Evolutionary conservation across 2,113 vertebrate species (phyloP).

Genomic region (Aegithalos caudatus): DNA sequence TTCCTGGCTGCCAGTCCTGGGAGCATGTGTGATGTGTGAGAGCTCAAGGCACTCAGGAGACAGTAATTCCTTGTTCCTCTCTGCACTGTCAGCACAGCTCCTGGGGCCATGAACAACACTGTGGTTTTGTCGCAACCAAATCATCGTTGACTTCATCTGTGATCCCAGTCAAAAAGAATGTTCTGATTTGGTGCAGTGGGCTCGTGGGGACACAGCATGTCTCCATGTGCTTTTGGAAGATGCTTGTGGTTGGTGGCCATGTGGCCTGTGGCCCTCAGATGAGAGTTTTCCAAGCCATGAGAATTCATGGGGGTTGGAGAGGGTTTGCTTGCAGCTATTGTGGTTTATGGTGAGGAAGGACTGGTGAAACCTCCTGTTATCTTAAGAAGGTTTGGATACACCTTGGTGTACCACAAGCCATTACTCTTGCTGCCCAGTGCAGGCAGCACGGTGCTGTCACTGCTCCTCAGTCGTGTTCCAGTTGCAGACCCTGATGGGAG

Average conservation of each 20-base stretch:
- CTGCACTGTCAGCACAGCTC: slow-evolving; percentile 3
- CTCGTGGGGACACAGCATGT: not conserved
- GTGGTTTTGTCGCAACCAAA: not conserved
- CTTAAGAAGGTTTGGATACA: not conserved
- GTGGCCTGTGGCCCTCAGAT: not conserved
- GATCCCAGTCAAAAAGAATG: slow-evolving; percentile 26
- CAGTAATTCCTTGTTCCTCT: slow-evolving; percentile 20
- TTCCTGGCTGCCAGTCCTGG: not conserved
- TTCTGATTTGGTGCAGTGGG: not conserved
- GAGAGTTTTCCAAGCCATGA: not conserved
- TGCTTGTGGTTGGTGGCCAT: slow-evolving; percentile 13
- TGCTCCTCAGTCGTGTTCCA: not conserved
- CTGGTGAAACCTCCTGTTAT: not conserved
- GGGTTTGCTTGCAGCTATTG: not conserved
- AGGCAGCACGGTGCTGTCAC: fast-evolving
- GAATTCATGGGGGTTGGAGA: not conserved
- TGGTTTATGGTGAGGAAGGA: not conserved
- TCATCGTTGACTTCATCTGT: not conserved
- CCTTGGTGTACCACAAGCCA: not conserved
- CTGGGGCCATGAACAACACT: not conserved
- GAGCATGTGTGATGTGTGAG: not conserved
- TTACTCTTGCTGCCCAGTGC: not conserved
- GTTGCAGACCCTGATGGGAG: not conserved
- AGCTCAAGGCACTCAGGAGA: not conserved
- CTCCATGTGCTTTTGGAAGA: not conserved